Evolutionary conservation across 2,797 vertebrate genomes (phyloP), one percentile per base, ranked within the genome.

Genomic region (Hylomyscus alleni): DNA sequence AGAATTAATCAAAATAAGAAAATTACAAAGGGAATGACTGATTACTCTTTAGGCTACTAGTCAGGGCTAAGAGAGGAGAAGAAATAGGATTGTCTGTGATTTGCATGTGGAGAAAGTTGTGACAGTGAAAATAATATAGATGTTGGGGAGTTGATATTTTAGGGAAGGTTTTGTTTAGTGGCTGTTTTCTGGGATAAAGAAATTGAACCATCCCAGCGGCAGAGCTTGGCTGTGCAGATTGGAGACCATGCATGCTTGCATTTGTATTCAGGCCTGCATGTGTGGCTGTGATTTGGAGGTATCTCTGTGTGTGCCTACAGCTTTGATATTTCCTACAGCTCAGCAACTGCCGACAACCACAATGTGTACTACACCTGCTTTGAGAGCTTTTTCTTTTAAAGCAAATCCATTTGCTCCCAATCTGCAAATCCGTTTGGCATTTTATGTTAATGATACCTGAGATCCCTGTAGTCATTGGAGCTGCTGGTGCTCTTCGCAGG

Each of bases 401-500:
- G 84, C 31, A 77, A 92, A 94, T 81, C 75, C 75, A 91, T 92
- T 95, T 93, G 73, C 77, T 93, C 80, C 78, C 95, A 80, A 58
- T 83, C 93, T 95, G 86, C 85, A 91, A 92, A 96, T 93, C 82
- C 88, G 80, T 87, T 94, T 96, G 96, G 92, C 47, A 78, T 94
- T 96, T 95, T 84, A 95, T 77, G 88, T 90, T 97, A 96, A 96
- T 96, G 93, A 92, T 85, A 86, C 91, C 93, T 40, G 77, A 37
- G 56, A 72, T 72, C 75, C 77, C 0, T 13, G 88, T 47, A 86
- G 90, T 89, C 81, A 29, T 24, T 80, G 50, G 67, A 90, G 76
- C n/a, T 14, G 54, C 34, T 29, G 34, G 67, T 6, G 20, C 52
- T 78, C 76, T 95, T 96, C 67, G 26, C 10, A 4, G 60, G 91